Evolutionary conservation across 2,797 vertebrate genomes (phyloP), one percentile per base, ranked within the genome.

Genomic region (Malacoraja senta): DNA sequence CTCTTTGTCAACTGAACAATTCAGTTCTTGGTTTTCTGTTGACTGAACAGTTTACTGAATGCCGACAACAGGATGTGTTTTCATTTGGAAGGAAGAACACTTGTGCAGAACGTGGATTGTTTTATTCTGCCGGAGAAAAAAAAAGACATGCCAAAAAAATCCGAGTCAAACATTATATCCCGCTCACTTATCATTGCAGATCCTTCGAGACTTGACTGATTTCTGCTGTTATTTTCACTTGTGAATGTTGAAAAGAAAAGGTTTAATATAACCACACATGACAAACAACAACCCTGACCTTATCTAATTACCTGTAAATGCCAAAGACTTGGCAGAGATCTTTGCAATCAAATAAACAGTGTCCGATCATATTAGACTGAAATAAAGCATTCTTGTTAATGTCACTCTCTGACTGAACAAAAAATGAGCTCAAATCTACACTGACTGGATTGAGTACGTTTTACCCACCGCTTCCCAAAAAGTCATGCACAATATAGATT

Each of bases 311-410:
- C 38, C 21, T 92, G 90, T n/a, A 58, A 76, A 92, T 74, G 90
- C 72, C 65, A 92, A 53, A 58, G 71, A 26, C 24, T 76, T 92
- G 71, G 35, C 38, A 74, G 71, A 24, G 29, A 58, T 53, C 71
- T 76, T 53, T 92, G 71, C 68, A 53, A 92, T 92, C 90, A 92
- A 92, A n/a, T 92, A 76, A 74, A 53, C 3, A 8, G 19, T 53
- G 26, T 21, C 61, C 17, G 71, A 44, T 74, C 26, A 53, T 44
- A 74, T n/a, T 53, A 29, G 61, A 8, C 71, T 44, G 71, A 76
- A 58, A 53, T 76, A 74, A 74, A 72, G 32, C 12, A 71, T 38
- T 0, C 71, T 58, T n/a, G 13, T 53, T 53, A 35, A 53, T 71
- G 29, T 9, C 4, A 29, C 13, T n/a, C 29, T 76, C 12, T 17